Base-by-base conservation (phyloP, 2,888 invertebrate species). In the Hydriomena furcata region DNA sequence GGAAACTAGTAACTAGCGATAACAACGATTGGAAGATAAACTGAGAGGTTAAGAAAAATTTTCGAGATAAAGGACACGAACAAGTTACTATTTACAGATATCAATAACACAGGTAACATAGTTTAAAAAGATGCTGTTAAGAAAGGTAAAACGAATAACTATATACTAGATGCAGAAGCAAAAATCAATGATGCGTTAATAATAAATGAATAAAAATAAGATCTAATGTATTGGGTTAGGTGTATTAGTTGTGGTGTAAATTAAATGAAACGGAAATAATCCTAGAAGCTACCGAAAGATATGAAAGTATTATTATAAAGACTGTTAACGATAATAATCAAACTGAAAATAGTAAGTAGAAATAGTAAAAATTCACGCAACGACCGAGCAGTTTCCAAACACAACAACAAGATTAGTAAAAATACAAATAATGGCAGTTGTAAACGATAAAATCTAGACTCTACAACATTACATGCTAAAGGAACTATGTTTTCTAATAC, bases 401-500 rank as follows among this genome's bases (percentile, higher is more conserved):
- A 55, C 38, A 63, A 54, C 49, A 45, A 35, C 31, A 55, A 62
- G 42, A 41, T 55, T 52, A 38, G 56, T 55, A 61, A 52, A 52
- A 58, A 59, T 66, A 66, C 43, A 65, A 61, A 62, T 60, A n/a
- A 71, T 68, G 75, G 73, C 75, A 73, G 75, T 71, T 36, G 44
- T 51, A 25, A 44, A 53, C 73, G 68, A 63, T 63, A 65, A 58
- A 64, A 55, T 59, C 65, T 63, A 68, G 46, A 55, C 42, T n/a
- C n/a, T 50, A 58, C 58, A 57, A 56, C 50, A 56, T 45, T 53
- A 58, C 69, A 68, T 66, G 68, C 69, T 63, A 68, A 35, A 51
- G 27, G 55, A 61, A 65, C 61, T 41, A 55, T 46, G 25, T 24
- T 55, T 55, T 24, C 46, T 55, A 40, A 46, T 8, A 45, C 52